Base-by-base conservation (phyloP, 2,888 invertebrate species). In the Monopis laevigella region DNA sequence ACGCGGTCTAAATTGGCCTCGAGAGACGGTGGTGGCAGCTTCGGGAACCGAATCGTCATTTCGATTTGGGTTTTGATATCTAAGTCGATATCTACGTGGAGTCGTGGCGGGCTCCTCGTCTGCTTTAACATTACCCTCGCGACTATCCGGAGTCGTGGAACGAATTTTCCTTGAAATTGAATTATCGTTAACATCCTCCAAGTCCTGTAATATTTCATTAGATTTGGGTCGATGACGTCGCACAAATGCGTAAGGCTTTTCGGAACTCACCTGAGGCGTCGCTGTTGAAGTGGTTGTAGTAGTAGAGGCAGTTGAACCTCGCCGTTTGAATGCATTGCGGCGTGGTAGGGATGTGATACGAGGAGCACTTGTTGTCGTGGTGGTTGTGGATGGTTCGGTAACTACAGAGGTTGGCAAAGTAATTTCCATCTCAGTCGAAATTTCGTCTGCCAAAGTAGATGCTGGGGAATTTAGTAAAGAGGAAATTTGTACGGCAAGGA, bases 211-310 rank as follows among this genome's bases (percentile, higher is more conserved):
- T 58, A 78, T 72, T 59, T 78, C 74, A 46, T 81, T 80, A 19
- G 64, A 65, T 50, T 65, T 63, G 41, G 74, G 74, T 47, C 71
- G 65, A 43, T 75, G 69, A 45, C 81, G 74, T 46, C 65, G 71
- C 47, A 77, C 59, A 47, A 70, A 72, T 62, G 71, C 57, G 65
- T 75, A 80, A 63, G 70, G 80, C 77, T 74, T 82, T 59, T 67
- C 65, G 80, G 85, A 84, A 73, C 84, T 85, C 85, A 78, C 75
- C 6, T 71, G 69, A 8, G 65, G 56, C 6, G 68, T 53, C 6
- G 62, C 52, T 7, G 65, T 52, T 1, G 62, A 50, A 38, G 61
- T 49, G 4, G 65, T 53, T n/a, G 65, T 53, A 26, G 43, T 24
- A 21, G 38, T 35, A 2, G 59, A 52, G 11, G 58, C 58, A 2